Base-by-base conservation (phyloP, 2,113 vertebrate genomes). In the Amphiprion percula region DNA sequence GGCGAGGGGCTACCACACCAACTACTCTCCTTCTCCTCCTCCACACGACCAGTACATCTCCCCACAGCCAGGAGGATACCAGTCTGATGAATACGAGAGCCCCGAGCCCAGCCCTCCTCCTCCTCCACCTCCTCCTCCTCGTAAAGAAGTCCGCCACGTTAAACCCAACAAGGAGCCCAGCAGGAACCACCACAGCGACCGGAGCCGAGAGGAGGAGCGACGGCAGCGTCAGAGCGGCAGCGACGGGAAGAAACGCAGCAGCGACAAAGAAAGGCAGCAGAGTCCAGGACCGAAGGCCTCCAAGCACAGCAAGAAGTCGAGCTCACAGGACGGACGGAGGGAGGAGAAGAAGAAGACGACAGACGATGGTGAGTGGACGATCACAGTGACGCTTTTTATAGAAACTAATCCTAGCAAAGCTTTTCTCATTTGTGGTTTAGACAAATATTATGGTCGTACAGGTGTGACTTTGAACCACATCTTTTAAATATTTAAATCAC, bases 1-100 rank as follows among this genome's bases (percentile, higher is more conserved):
- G 41, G 89, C 94, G 12, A 93, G 94, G 68, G 87, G 86, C 49
- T 96, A 97, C 89, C 94, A 93, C 59, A 93, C 94, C 0, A 92
- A 93, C 33, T 96, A 95, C 90, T 97, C 96, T 0, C 96, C 96
- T 2, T 95, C 92, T 0, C 93, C 95, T 0, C 92, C 93, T 0
- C 90, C 89, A 44, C 97, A 95, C 73, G 91, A 81, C 80, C 89
- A 96, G 79, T 95, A 95, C 88, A 93, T 88, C 62, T 85, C 83
- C 0, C 95, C 93, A 0, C 96, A 91, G 55, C 50, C 75, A 0
- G 30, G 80, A 8, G 95, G 93, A 2, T 90, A 93, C 84, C 96
- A 90, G 0, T 95, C 93, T 5, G 96, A 95, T 82, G 95, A 94
- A 60, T 94, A 77, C 3, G 30, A 69, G 55, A 94, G 94, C 53